Evolutionary conservation across 2,888 invertebrate species (phyloP).

Genomic region (Macaria notata): DNA sequence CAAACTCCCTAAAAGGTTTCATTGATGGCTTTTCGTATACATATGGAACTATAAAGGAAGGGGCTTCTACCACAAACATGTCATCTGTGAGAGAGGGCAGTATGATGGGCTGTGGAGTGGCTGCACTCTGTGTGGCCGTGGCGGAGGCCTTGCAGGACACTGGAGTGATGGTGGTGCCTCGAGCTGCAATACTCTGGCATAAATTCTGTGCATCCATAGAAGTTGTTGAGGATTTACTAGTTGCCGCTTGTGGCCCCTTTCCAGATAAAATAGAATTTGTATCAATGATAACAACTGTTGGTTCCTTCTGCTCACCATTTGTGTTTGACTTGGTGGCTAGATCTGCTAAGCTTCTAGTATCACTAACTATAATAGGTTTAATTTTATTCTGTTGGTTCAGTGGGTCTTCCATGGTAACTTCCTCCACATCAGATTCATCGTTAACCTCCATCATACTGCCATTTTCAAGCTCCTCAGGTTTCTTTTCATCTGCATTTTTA

Average conservation of each 20-base stretch:
- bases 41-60: slow-evolving; percentile 96
- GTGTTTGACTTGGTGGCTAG: slow-evolving; percentile 83
- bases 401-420: slow-evolving; percentile 87
- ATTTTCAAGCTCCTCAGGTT: slow-evolving; percentile 79
- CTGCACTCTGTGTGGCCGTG: slow-evolving; percentile 31
- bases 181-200: slow-evolving; percentile 74
- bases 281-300: slow-evolving; percentile 92
- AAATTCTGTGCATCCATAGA: slow-evolving; percentile 64
- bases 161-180: slow-evolving; percentile 81
- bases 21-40: slow-evolving; percentile 95
- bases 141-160: slow-evolving; percentile 60
- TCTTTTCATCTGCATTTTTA: slow-evolving; percentile 77
- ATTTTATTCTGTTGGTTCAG: slow-evolving; percentile 68
- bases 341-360: slow-evolving; percentile 87
- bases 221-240: slow-evolving; percentile 43
- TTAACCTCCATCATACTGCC: slow-evolving; percentile 48
- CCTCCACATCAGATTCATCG: slow-evolving; percentile 50
- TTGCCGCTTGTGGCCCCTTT: slow-evolving; percentile 49
- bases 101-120: slow-evolving; percentile 70
- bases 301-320: slow-evolving; percentile 83
- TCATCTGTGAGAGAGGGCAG: slow-evolving; percentile 94
- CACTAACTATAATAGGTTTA: slow-evolving; percentile 86
- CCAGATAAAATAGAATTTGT: slow-evolving; percentile 86
- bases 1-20: slow-evolving; percentile 89
- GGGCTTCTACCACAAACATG: slow-evolving; percentile 96